These are phyloP conservation scores for Siniperca knerii DNA, from an alignment of 2,113 vertebrate species.

Conservation along the genomic window DNA sequence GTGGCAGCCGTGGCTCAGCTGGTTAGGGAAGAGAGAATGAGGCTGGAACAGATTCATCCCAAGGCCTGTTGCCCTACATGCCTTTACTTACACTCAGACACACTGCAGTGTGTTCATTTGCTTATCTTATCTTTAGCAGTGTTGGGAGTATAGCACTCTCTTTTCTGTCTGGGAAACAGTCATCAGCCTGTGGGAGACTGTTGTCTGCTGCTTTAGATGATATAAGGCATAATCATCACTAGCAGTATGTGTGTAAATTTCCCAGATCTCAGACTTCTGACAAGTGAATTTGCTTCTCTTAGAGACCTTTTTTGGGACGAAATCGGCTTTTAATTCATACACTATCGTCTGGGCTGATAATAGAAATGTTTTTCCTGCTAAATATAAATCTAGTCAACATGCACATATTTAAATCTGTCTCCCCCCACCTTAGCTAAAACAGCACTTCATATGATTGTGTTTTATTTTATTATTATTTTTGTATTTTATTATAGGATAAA, in stretches of 20 bases:
- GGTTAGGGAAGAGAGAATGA: conserved; percentile 70
- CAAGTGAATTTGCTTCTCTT: neutral
- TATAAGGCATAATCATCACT: conserved; percentile 13
- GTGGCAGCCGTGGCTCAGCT: conserved; percentile 77
- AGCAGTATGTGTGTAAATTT: neutral
- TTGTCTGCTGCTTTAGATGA: conserved; percentile 28
- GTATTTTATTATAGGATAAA: neutral
- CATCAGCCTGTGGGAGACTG: conserved; percentile 29
- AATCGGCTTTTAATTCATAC: neutral
- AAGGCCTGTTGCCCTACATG: conserved; percentile 79
- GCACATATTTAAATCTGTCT: neutral
- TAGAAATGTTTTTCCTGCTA: neutral
- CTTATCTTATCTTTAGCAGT: conserved; percentile 49
- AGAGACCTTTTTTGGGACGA: neutral
- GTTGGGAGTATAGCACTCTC: conserved; percentile 22
- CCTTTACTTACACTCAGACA: conserved; percentile 37
- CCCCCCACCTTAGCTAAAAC: neutral
- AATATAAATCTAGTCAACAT: neutral
- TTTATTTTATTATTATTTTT: neutral
- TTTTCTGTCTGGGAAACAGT: conserved; percentile 37
- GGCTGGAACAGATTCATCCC: conserved; percentile 78
- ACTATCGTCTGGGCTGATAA: neutral
- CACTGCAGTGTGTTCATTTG: conserved; percentile 60
- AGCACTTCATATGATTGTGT: neutral
- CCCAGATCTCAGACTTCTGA: conserved; percentile 5